phyloP scores from a whole-genome alignment of 2,888 invertebrate species.

The Agrotis exclamationis region DNA sequence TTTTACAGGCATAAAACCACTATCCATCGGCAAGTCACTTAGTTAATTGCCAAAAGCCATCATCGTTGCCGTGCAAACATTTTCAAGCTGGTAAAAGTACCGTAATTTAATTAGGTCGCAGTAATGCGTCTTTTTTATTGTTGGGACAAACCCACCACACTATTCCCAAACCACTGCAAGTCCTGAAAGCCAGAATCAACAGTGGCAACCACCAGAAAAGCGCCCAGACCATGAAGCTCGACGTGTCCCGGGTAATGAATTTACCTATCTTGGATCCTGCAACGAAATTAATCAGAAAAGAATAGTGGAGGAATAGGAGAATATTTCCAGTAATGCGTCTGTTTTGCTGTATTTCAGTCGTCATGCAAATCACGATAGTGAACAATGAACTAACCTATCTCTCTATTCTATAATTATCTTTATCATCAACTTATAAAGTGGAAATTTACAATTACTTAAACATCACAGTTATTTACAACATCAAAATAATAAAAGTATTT shows the following conservation, averaged over 20 bases:
- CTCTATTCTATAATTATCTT: neutral
- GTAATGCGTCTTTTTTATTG: neutral
- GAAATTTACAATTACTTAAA: constrained; percentile 38
- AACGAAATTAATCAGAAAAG: no score
- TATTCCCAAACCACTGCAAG: no score
- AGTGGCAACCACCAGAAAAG: no score
- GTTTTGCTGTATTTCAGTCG: neutral
- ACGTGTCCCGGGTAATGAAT: no score
- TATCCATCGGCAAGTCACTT: neutral
- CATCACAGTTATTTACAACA: constrained; percentile 28
- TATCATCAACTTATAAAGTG: constrained; percentile 26
- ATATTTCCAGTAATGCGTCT: neutral
- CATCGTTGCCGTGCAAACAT: neutral
- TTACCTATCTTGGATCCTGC: no score
- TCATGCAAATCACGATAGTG: neutral
- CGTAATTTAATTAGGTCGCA: neutral
- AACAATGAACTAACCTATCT: constrained; percentile 17
- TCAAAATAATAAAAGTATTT: constrained; percentile 15
- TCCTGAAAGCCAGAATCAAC: no score
- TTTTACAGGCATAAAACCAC: neutral
- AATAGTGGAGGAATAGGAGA: no score
- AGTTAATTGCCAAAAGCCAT: constrained; percentile 7
- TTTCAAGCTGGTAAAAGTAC: neutral
- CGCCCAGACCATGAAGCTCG: no score
- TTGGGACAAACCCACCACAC: no score